phyloP scores from a whole-genome alignment of 2,797 vertebrate genomes.

The Podarcis lilfordi region DNA sequence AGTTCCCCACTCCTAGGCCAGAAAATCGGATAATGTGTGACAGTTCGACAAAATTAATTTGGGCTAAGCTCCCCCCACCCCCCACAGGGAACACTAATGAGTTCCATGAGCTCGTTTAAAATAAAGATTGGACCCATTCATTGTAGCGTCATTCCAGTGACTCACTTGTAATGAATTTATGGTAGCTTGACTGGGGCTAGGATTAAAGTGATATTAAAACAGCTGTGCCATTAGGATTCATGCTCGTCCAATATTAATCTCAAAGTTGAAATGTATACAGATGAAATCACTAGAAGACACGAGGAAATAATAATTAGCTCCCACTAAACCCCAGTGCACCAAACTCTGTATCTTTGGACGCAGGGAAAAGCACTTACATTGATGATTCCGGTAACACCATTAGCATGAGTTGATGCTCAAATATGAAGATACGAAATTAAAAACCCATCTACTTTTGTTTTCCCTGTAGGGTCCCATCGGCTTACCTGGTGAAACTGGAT shows the following conservation, averaged over 20 bases:
- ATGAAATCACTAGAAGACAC: not conserved
- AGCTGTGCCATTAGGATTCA: not conserved
- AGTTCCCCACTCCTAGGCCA: not conserved
- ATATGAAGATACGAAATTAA: not conserved
- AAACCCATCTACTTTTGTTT: slow-evolving; percentile 2
- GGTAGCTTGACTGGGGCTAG: slow-evolving; percentile 19
- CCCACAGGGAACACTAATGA: not conserved
- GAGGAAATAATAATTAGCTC: not conserved
- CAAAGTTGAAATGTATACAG: not conserved
- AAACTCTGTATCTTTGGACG: not conserved
- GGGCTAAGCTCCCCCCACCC: not conserved
- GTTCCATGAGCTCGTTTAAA: not conserved
- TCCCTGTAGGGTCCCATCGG: slow-evolving; percentile 84
- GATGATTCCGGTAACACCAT: not conserved
- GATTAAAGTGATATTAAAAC: not conserved
- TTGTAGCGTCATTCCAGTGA: slow-evolving; percentile 28
- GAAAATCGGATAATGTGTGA: not conserved
- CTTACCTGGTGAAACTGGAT: slow-evolving; percentile 86
- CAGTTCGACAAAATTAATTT: not conserved
- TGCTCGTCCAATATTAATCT: not conserved
- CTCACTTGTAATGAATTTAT: not conserved
- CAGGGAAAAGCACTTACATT: not conserved
- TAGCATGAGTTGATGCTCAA: not conserved
- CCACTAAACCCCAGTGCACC: not conserved
- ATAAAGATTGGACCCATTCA: not conserved